Conservation (phyloP, 2,888 invertebrate genomes). For the Drosophila falleni region DNA sequence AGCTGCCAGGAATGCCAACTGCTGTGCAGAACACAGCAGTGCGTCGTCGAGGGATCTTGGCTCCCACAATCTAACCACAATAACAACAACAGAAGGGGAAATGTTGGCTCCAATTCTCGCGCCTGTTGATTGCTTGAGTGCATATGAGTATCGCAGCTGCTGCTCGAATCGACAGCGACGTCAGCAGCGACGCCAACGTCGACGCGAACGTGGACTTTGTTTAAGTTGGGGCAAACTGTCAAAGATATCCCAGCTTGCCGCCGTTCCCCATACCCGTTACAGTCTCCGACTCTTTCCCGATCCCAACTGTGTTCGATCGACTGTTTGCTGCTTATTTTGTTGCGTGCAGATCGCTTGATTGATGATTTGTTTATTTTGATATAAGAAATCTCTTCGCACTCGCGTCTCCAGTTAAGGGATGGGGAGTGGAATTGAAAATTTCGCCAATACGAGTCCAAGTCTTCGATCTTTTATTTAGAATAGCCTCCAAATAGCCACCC, state of each 20-base stretch:
- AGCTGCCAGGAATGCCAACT: conserved; percentile 60
- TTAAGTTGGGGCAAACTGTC: conserved; percentile 75
- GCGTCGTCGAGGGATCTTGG: conserved; percentile 26
- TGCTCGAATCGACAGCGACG: conserved; percentile 27
- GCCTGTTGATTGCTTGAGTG: conserved; percentile 77
- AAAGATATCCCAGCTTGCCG: conserved; percentile 76
- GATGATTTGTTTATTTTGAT: conserved; percentile 83
- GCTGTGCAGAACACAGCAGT: conserved; percentile 54
- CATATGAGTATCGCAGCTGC: conserved; percentile 69
- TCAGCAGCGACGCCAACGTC: conserved; percentile 31
- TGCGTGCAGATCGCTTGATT: conserved; percentile 77
- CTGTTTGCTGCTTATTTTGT: conserved; percentile 47
- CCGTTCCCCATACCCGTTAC: conserved; percentile 10
- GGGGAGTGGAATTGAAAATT: conserved; percentile 35
- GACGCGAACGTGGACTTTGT: conserved; percentile 45
- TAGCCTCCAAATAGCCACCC: conserved; percentile 44
- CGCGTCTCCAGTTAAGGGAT: conserved; percentile 13
- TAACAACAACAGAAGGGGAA: conserved; percentile 12
- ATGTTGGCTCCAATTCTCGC: conserved; percentile 42
- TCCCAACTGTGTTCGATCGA: conserved; percentile 33
- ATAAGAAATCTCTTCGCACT: conserved; percentile 76
- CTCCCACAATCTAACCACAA: conserved; percentile 35
- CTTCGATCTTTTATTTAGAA: conserved; percentile 39
- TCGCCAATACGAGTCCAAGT: conserved; percentile 48
- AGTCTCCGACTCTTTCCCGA: too few species aligned